A percentile compares a stretch with the other conserved stretches of the same genome.
Conservation (phyloP, 2,113 vertebrate species). For the Antennarius striatus region DNA sequence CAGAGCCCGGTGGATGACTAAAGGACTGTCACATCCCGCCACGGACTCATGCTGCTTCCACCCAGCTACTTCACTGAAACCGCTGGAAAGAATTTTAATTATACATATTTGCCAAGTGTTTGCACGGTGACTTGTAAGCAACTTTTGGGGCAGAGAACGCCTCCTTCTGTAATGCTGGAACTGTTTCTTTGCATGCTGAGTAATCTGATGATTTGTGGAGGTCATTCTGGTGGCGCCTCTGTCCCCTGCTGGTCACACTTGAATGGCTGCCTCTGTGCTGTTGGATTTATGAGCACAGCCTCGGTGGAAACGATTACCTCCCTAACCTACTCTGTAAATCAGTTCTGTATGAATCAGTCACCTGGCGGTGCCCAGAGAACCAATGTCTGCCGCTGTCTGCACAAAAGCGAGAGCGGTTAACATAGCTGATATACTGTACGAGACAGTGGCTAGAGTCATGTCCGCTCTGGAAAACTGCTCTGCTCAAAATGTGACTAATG, state of each 20-base stretch:
- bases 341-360: slow-evolving; percentile 26
- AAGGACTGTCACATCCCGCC: not conserved
- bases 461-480: slow-evolving; percentile 33
- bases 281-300: slow-evolving; percentile 80
- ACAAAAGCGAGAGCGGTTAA: slow-evolving; percentile 21
- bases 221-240: slow-evolving; percentile 31
- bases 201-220: slow-evolving; percentile 37
- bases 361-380: slow-evolving; percentile 2
- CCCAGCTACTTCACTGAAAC: not conserved
- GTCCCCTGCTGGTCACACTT: slow-evolving; percentile 75
- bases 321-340: slow-evolving; percentile 78
- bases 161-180: not conserved
- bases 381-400: slow-evolving; percentile 10
- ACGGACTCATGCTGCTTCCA: not conserved
- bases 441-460: slow-evolving; percentile 14
- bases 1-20: no score
- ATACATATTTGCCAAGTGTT: not conserved
- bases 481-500: slow-evolving; percentile 13
- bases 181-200: slow-evolving; percentile 1
- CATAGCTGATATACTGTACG: slow-evolving; percentile 13
- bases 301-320: slow-evolving; percentile 80
- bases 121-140: not conserved
- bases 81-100: not conserved
- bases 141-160: not conserved
- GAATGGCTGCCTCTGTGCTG: slow-evolving; percentile 82